Evolutionary conservation across 2,113 vertebrate species (phyloP), one percentile per base, ranked within the genome.

Genomic region (Boleophthalmus pectinirostris): DNA sequence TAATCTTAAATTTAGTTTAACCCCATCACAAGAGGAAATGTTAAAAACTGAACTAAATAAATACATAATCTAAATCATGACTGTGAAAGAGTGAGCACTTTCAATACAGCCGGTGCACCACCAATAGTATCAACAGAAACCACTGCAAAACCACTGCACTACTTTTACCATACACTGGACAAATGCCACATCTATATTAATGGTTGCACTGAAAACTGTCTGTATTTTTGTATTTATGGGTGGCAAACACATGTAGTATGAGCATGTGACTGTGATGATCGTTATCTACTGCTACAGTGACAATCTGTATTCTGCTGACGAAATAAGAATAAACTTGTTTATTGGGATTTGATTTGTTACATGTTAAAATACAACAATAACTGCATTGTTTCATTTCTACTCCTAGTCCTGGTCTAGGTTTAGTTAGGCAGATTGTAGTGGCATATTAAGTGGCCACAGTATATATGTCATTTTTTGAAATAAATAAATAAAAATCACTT

Each of bases 241-340:
- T 38, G 56, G 43, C 51, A 82, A 83, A 77, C 68, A 15, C 13
- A 61, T 53, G 25, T 3, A 72, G 60, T 66, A 18, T 69, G 21
- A 66, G 24, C 54, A 10, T 47, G 54, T 53, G 51, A 24, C 61
- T 74, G 24, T 38, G 68, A 58, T 73, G 60, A 68, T 68, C 24
- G 35, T 60, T 25, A 78, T 69, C 43, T 11, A 65, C 11, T 69
- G 63, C 8, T 63, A 58, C 46, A 64, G 43, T 33, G 5, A 0
- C 47, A 51, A 60, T 63, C 16, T 81, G 58, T 35, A 68, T 35
- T 68, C 24, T 66, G 54, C 7, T 77, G 65, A 78, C 24, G 0
- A 51, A 69, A 79, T 49, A 71, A 77, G 53, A 88, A 83, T 84
- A 83, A 88, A 87, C 60, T 68, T 75, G 69, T 84, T 74, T 45